These are phyloP conservation scores for Tribolium freemani DNA, from an alignment of 2,888 invertebrate species.

Conservation along the genomic window DNA sequence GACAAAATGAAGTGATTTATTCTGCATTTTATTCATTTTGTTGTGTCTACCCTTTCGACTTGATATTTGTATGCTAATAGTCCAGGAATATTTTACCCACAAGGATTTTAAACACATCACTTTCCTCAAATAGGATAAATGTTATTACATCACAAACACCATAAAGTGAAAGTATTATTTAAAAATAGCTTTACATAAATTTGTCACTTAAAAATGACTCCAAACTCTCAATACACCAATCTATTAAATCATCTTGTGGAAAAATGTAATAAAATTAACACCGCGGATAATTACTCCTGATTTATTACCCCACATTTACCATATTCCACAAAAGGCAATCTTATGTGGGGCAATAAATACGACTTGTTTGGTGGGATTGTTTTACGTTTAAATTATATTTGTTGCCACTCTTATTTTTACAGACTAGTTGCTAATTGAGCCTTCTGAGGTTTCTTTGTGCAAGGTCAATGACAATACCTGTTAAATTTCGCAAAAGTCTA, in stretches of 20 bases:
- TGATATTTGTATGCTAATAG: conserved; percentile 31
- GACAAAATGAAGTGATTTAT: conserved; percentile 35
- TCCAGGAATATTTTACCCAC: conserved; percentile 8
- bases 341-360: conserved; percentile 19
- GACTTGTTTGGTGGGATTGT: conserved; percentile 20
- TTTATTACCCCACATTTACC: conserved; percentile 8
- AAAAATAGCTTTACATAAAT: neutral
- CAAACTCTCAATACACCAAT: neutral
- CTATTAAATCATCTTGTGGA: neutral
- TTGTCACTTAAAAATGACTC: neutral
- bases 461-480: neutral
- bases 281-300: conserved; percentile 1
- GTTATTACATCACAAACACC: conserved; percentile 5
- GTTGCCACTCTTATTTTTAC: conserved; percentile 13
- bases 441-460: conserved; percentile 1
- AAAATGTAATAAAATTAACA: neutral
- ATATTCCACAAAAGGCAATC: conserved; percentile 4
- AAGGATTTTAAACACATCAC: neutral
- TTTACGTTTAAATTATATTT: conserved; percentile 26
- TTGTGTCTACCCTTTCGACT: conserved; percentile 34
- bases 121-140: neutral
- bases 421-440: conserved; percentile 26
- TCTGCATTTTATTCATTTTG: conserved; percentile 35
- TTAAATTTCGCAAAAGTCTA: neutral
- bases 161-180: conserved; percentile 3